Conservation (phyloP, 2,888 invertebrate species). For the Drosophila prostipennis region DNA sequence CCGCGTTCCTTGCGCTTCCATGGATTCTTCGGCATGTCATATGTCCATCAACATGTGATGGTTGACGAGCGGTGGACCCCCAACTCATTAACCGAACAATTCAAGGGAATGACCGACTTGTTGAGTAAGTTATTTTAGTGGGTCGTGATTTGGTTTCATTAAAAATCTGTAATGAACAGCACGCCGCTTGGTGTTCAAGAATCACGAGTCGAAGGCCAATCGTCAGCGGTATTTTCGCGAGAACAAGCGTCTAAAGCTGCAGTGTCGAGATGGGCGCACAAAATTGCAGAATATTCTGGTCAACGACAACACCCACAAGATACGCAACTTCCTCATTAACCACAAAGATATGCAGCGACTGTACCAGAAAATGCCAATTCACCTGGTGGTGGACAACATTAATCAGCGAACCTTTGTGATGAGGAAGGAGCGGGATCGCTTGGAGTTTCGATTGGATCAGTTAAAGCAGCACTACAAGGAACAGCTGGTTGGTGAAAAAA, state of each 20-base stretch:
- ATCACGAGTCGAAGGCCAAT: conserved; percentile 71
- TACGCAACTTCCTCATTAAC: conserved; percentile 80
- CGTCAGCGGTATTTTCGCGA: conserved; percentile 63
- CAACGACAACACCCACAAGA: conserved; percentile 72
- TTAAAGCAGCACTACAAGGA: conserved; percentile 69
- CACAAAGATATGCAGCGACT: conserved; percentile 82
- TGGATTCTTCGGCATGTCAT: conserved; percentile 81
- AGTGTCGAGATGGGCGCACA: conserved; percentile 80
- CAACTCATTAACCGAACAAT: conserved; percentile 77
- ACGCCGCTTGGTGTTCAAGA: conserved; percentile 72
- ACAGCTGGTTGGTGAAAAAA: conserved; percentile 62
- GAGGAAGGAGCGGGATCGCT: conserved; percentile 82
- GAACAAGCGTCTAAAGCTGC: conserved; percentile 68
- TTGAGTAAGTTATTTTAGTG: conserved; percentile 65
- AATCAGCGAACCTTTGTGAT: conserved; percentile 83
- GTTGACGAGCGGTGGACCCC: conserved; percentile 82
- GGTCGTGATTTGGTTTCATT: no score
- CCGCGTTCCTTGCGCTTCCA: conserved; percentile 77
- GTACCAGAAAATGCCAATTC: conserved; percentile 82
- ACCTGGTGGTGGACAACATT: conserved; percentile 81
- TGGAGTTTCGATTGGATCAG: conserved; percentile 71
- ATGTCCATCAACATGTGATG: conserved; percentile 81
- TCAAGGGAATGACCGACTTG: conserved; percentile 79
- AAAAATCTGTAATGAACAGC: conserved; percentile 46
- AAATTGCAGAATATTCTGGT: conserved; percentile 76